phyloP scores from a whole-genome alignment of 2,888 invertebrate species.

The Apamea monoglypha region DNA sequence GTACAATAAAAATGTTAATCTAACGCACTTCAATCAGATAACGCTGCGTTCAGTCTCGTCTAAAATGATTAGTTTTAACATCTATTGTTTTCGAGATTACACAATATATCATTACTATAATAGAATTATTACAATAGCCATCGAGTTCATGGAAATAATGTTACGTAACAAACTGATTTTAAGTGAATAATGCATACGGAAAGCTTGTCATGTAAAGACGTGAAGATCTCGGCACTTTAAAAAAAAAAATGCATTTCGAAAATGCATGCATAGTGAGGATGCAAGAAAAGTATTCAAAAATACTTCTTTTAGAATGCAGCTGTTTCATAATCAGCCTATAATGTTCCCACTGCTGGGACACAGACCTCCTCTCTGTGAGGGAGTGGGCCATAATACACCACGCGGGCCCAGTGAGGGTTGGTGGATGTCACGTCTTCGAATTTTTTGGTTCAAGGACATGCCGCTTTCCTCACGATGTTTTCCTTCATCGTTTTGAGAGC shows the following conservation, averaged over 20 bases:
- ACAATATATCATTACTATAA: constrained; percentile 60
- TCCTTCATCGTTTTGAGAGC: too few relatives aligned
- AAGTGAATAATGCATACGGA: neutral
- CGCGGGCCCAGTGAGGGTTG: too few relatives aligned
- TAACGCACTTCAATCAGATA: constrained; percentile 78
- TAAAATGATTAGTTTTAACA: constrained; percentile 81
- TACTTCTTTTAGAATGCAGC: neutral
- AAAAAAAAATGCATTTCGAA: neutral
- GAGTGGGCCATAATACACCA: too few relatives aligned
- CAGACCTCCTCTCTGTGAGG: too few relatives aligned
- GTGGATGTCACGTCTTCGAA: too few relatives aligned
- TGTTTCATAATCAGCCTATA: neutral
- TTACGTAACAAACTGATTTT: neutral
- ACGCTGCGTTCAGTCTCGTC: constrained; percentile 86
- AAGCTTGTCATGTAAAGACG: neutral
- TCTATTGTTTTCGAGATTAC: constrained; percentile 71
- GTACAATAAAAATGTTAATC: constrained; percentile 86
- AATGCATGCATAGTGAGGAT: neutral
- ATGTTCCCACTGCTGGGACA: too few relatives aligned
- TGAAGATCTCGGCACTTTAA: neutral
- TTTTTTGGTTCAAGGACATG: too few relatives aligned
- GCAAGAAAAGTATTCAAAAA: neutral
- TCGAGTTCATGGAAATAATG: constrained; percentile 59
- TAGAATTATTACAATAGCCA: constrained; percentile 60
- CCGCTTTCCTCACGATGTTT: too few relatives aligned